phyloP scores from a whole-genome alignment of 2,113 vertebrate genomes.

The Natator depressus region DNA sequence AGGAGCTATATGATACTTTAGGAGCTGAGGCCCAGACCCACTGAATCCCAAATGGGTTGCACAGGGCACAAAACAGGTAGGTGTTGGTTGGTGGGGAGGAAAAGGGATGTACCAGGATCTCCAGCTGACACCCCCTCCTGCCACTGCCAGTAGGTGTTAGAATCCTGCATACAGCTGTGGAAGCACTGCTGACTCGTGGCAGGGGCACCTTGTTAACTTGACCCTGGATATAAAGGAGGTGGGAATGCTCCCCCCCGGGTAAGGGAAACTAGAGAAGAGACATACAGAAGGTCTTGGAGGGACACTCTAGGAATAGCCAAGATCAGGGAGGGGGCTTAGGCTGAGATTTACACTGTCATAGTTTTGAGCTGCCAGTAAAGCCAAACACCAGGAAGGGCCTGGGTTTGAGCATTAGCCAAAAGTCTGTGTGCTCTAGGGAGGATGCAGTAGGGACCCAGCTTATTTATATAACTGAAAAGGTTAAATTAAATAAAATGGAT shows the following conservation, averaged over 20 bases:
- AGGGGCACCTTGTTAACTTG: neutral
- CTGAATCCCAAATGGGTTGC: accelerated
- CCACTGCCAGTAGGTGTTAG: neutral
- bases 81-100: neutral
- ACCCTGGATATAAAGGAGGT: neutral
- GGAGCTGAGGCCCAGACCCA: too few species aligned
- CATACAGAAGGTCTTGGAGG: conserved; percentile 17
- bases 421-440: conserved; percentile 24
- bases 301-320: conserved; percentile 50
- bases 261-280: neutral
- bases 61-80: neutral
- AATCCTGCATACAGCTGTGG: neutral
- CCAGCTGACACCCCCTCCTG: neutral
- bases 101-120: neutral
- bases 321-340: conserved; percentile 21
- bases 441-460: neutral
- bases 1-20: too few species aligned
- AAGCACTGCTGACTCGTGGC: neutral
- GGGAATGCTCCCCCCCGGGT: neutral
- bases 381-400: conserved; percentile 38
- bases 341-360: conserved; percentile 3
- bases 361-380: conserved; percentile 20
- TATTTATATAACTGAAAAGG: conserved; percentile 42
- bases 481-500: conserved; percentile 31
- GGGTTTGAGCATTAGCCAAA: conserved; percentile 41